Conservation (phyloP, 2,888 invertebrate species). For the Campoplex nolae region DNA sequence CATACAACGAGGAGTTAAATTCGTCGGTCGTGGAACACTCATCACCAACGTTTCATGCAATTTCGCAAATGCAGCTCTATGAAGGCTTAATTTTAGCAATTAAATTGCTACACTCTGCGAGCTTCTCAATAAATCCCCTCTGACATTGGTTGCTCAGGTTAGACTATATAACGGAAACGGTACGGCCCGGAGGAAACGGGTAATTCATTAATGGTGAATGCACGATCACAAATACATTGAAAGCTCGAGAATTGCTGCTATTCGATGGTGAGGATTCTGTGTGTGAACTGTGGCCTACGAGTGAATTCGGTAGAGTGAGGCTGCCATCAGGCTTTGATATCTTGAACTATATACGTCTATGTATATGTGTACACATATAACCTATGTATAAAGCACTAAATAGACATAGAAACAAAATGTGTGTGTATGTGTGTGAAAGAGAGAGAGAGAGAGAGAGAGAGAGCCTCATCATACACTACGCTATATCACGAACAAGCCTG, state of each 20-base stretch:
- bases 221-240: conserved; percentile 39
- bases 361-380: neutral
- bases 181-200: conserved; percentile 21
- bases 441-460: conserved; percentile 30
- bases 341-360: conserved; percentile 15
- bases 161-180: neutral
- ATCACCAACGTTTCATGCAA: conserved; percentile 12
- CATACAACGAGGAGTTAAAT: neutral
- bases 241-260: conserved; percentile 45
- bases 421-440: conserved; percentile 17
- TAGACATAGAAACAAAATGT: neutral
- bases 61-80: conserved; percentile 7
- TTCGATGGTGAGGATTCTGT: conserved; percentile 43
- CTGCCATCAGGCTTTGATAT: conserved; percentile 59
- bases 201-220: conserved; percentile 57
- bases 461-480: conserved; percentile 29
- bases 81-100: conserved; percentile 44
- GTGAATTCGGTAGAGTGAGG: conserved; percentile 50
- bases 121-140: conserved; percentile 36
- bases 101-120: conserved; percentile 20
- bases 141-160: conserved; percentile 1
- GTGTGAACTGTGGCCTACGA: conserved; percentile 53
- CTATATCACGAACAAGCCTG: conserved; percentile 54
- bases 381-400: neutral
- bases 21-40: neutral